phyloP scores from a whole-genome alignment of 2,113 vertebrate species.

The Cyphomyrus plagiostoma region DNA sequence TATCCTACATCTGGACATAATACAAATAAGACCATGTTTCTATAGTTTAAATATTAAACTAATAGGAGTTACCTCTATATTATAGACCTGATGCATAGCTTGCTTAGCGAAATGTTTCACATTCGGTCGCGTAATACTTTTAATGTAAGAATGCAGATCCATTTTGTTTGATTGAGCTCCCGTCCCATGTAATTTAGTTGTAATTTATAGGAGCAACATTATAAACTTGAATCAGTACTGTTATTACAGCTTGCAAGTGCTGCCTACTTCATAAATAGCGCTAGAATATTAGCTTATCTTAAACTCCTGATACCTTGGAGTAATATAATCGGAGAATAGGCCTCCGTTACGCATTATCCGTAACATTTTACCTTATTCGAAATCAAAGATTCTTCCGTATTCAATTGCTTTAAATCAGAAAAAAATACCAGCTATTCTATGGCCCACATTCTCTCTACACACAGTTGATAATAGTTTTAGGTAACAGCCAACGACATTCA shows the following conservation, averaged over 20 bases:
- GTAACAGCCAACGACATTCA: not conserved
- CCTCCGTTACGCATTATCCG: not conserved
- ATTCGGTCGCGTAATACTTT: not conserved
- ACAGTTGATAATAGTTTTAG: slow-evolving; percentile 17
- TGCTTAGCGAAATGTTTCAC: not conserved
- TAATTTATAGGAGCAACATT: not conserved
- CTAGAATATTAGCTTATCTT: not conserved
- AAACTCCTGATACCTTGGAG: not conserved
- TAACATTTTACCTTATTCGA: not conserved
- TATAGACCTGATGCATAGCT: not conserved
- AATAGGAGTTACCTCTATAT: not conserved
- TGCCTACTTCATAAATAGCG: not conserved
- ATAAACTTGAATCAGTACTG: not conserved
- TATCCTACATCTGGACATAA: not conserved
- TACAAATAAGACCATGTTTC: not conserved
- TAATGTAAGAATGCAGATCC: not conserved
- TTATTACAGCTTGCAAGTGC: not conserved
- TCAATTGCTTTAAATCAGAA: not conserved
- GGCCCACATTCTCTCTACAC: slow-evolving; percentile 9
- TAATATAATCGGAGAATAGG: not conserved
- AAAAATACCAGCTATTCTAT: not conserved
- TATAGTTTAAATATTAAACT: not conserved
- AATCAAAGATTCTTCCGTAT: not conserved
- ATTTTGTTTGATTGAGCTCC: not conserved
- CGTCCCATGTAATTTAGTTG: not conserved